phyloP scores from a whole-genome alignment of 35 echinoderm and acorn worm species.

The Eucidaris tribuloides region DNA sequence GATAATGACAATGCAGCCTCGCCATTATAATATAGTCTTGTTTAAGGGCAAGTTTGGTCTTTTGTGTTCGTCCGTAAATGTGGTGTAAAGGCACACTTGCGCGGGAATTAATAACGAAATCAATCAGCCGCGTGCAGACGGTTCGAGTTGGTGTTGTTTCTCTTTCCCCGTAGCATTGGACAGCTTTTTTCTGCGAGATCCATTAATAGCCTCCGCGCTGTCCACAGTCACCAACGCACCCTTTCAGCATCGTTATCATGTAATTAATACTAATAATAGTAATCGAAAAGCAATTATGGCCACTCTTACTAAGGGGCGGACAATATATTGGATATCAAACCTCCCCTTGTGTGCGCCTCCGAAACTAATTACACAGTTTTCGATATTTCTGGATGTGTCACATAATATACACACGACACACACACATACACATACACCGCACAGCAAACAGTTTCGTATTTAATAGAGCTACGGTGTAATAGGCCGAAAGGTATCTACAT shows the following conservation, averaged over 20 bases:
- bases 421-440: no score
- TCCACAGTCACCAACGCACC: background rate
- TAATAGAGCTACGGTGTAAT: no score
- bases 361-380: constrained; percentile 21
- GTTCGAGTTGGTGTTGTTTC: background rate
- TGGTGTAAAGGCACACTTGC: background rate
- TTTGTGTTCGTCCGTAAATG: background rate
- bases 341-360: constrained; percentile 3
- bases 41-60: background rate
- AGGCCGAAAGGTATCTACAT: no score
- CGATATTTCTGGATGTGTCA: no score
- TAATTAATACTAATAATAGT: constrained; percentile 38
- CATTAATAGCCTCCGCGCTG: background rate
- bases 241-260: constrained; percentile 10
- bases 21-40: background rate
- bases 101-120: constrained; percentile 20
- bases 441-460: no score
- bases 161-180: background rate
- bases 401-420: no score
- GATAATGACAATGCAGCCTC: background rate
- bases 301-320: constrained; percentile 6
- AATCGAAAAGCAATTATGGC: constrained; percentile 34
- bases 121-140: background rate
- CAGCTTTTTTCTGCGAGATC: background rate
- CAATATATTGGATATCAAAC: constrained; percentile 14